Evolutionary conservation across 1,140 invertebrate species (phyloP), one percentile per base, ranked within the genome.

Genomic region (Spodoptera litura): DNA sequence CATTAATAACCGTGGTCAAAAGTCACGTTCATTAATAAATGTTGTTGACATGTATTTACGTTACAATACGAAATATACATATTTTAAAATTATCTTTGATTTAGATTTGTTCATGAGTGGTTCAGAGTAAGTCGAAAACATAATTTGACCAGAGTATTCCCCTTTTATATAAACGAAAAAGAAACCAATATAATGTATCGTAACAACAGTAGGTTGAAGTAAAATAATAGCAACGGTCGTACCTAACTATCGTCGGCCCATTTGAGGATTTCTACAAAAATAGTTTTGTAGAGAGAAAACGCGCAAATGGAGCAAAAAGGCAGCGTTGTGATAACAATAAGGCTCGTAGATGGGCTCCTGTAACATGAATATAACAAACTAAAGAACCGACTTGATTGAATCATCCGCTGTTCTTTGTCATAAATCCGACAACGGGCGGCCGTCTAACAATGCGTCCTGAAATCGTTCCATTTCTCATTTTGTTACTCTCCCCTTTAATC

Each of bases 381-480:
- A 91, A 93, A 93, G 93, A 93, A 90, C 88, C 85, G 84, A 84
- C 78, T 90, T 93, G 93, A 94, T 94, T 94, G 92, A 94, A 94
- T 94, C 92, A 94, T 93, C 91, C 90, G 90, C 87, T 87, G 89
- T 92, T 93, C 92, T 94, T 94, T 94, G 92, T 94, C 93, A 94
- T 94, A 94, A 93, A 93, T 94, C 92, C 92, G 91, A 90, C 91
- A 90, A 91, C 91, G 92, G 90, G 87, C 88, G 85, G 87, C 85
- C 91, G 83, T 86, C 91, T 90, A 90, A 94, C 92, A 94, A 93
- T 94, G 88, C 92, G 90, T 91, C 89, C 90, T 92, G 90, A 93
- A 93, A 94, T 94, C 91, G 93, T 93, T 93, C 89, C 93, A 94
- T 94, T 94, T 93, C 93, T 93, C 93, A 93, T 94, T 94, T 94